Evolutionary conservation across 1,140 invertebrate species (phyloP).

Genomic region (Samia ricini): DNA sequence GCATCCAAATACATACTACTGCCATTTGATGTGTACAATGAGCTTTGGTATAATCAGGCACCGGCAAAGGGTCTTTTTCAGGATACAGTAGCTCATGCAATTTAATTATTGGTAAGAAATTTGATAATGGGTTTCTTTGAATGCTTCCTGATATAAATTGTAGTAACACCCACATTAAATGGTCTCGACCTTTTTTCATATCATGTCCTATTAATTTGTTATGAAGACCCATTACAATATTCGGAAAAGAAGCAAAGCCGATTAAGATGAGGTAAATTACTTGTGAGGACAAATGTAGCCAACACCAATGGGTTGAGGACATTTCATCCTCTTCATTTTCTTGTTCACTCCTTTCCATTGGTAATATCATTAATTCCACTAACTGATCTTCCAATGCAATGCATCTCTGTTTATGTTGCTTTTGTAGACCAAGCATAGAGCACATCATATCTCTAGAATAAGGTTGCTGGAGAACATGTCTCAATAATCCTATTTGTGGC

Average conservation of each 20-base stretch:
- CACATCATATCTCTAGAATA: conserved; percentile 98
- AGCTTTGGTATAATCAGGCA: conserved; percentile 92
- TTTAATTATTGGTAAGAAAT: conserved; percentile 94
- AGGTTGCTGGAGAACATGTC: conserved; percentile 96
- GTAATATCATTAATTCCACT: conserved; percentile 93
- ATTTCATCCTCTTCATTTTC: conserved; percentile 82
- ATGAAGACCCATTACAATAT: conserved; percentile 93
- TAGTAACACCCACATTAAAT: conserved; percentile 98
- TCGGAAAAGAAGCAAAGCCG: conserved; percentile 95
- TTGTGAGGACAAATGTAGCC: conserved; percentile 96
- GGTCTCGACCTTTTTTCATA: conserved; percentile 93
- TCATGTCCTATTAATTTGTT: conserved; percentile 90
- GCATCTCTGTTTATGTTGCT: conserved; percentile 94
- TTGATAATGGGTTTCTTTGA: conserved; percentile 93
- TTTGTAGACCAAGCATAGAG: conserved; percentile 95
- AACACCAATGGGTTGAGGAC: conserved; percentile 88
- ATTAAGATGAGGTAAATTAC: conserved; percentile 97
- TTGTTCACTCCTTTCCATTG: conserved; percentile 93
- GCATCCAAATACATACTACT: conserved; percentile 97
- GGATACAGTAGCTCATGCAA: conserved; percentile 95
- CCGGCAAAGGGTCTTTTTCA: conserved; percentile 91
- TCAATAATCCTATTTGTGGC: conserved; percentile 91
- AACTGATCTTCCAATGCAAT: conserved; percentile 95
- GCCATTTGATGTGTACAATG: conserved; percentile 95
- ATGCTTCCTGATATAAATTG: conserved; percentile 98